phyloP scores from a whole-genome alignment of 2,797 vertebrate species.

The Dryobates pubescens region DNA sequence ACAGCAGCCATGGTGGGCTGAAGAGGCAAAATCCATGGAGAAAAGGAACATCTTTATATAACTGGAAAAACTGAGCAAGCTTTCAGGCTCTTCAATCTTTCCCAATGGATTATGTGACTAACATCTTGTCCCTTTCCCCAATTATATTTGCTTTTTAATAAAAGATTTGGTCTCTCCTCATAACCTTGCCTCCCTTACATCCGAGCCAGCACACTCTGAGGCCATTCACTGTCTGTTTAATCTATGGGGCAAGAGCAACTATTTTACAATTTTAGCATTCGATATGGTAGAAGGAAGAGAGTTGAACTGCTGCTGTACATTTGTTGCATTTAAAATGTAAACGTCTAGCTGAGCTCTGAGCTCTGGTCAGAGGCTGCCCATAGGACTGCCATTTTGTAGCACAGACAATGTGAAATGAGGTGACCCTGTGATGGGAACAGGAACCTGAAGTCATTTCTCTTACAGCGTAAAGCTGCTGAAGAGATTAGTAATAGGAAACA shows the following conservation, averaged over 20 bases:
- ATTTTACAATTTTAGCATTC: not conserved
- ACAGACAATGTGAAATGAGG: conserved; percentile 42
- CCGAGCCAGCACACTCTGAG: not conserved
- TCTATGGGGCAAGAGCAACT: conserved; percentile 2
- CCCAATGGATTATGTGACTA: not conserved
- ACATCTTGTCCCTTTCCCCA: conserved; percentile 7
- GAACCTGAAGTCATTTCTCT: conserved; percentile 48
- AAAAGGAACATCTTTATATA: not conserved
- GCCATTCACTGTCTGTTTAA: not conserved
- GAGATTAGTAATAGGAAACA: conserved; percentile 67
- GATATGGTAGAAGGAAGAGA: not conserved
- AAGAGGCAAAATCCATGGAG: not conserved
- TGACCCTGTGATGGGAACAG: conserved; percentile 36
- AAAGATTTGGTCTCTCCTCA: not conserved
- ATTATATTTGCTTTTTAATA: not conserved
- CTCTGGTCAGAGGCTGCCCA: not conserved
- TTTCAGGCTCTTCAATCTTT: not conserved
- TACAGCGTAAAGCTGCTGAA: conserved; percentile 56
- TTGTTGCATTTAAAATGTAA: conserved; percentile 27
- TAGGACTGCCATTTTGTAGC: conserved; percentile 2
- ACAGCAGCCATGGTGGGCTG: not conserved
- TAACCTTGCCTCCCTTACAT: not conserved
- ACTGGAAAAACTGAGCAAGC: not conserved
- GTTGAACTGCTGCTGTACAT: not conserved
- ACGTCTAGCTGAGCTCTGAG: not conserved